These are phyloP conservation scores for Paralichthys olivaceus DNA, from an alignment of 2,113 vertebrate species.

Conservation along the genomic window DNA sequence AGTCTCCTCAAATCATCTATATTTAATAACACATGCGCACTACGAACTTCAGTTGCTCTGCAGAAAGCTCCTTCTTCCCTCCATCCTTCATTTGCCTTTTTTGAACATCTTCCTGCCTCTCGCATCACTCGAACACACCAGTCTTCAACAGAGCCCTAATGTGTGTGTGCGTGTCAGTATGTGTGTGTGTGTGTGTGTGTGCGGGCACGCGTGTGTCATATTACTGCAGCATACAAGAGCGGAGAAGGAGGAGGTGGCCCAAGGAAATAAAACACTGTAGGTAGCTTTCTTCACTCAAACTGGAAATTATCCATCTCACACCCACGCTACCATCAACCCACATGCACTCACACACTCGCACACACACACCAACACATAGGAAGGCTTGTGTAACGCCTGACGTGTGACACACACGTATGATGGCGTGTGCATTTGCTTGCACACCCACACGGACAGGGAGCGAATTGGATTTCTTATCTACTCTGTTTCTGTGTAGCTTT, in stretches of 20 bases:
- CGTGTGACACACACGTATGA: conserved; percentile 1
- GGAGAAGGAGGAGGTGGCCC: background rate
- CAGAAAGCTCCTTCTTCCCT: conserved; percentile 2
- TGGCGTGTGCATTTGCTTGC: conserved; percentile 25
- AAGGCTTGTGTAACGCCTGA: conserved; percentile 52
- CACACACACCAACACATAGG: background rate
- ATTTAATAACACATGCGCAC: conserved; percentile 41
- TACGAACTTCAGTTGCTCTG: conserved; percentile 5
- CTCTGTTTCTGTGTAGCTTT: background rate
- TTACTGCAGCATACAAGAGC: conserved; percentile 23
- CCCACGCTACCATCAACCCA: conserved; percentile 37
- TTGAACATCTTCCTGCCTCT: background rate
- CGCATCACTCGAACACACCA: background rate
- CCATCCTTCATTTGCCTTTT: conserved; percentile 12
- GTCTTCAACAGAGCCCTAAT: background rate
- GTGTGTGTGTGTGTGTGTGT: conserved; percentile 13
- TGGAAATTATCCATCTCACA: conserved; percentile 68
- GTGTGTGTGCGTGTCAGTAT: conserved; percentile 1
- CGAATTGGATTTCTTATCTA: conserved; percentile 32
- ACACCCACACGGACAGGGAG: conserved; percentile 17
- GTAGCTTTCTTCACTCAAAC: conserved; percentile 48
- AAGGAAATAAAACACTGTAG: conserved; percentile 5
- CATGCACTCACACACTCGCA: conserved; percentile 15
- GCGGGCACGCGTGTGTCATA: conserved; percentile 6
- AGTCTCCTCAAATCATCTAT: conserved; percentile 39